These are phyloP conservation scores for Poecile atricapillus DNA, from an alignment of 2,113 vertebrate species.

Conservation along the genomic window DNA sequence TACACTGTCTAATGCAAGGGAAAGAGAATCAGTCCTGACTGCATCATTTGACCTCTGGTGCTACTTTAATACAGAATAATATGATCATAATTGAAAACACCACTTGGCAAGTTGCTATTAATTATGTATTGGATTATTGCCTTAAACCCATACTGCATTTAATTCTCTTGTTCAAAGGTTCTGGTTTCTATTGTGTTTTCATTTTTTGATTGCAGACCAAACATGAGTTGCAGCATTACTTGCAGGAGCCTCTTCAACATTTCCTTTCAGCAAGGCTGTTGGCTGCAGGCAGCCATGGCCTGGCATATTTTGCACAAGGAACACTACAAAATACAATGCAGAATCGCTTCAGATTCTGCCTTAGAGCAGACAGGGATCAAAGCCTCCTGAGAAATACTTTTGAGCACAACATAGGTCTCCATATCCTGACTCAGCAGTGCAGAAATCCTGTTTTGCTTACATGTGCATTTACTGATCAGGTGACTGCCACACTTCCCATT, in stretches of 20 bases:
- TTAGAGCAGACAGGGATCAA: fast-evolving
- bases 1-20: background rate
- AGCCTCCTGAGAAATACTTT: background rate
- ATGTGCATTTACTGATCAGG: background rate
- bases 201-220: background rate
- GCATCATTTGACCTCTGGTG: background rate
- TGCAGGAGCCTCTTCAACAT: background rate
- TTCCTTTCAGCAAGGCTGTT: background rate
- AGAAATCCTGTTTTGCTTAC: background rate
- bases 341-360: background rate
- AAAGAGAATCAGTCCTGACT: background rate
- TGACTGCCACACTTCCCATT: background rate
- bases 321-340: background rate
- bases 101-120: background rate
- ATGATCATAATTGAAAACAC: background rate
- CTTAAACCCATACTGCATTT: background rate
- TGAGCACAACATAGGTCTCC: background rate
- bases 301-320: background rate
- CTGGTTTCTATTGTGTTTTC: constrained; percentile 33
- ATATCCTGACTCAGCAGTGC: background rate
- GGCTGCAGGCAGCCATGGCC: background rate
- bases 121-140: background rate
- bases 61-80: constrained; percentile 12
- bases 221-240: background rate
- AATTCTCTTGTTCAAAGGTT: background rate